Percentiles rank a stretch among this genome's conserved stretches.
Conservation (phyloP, 2,888 invertebrate genomes). For the Stenotaenia linearis region DNA sequence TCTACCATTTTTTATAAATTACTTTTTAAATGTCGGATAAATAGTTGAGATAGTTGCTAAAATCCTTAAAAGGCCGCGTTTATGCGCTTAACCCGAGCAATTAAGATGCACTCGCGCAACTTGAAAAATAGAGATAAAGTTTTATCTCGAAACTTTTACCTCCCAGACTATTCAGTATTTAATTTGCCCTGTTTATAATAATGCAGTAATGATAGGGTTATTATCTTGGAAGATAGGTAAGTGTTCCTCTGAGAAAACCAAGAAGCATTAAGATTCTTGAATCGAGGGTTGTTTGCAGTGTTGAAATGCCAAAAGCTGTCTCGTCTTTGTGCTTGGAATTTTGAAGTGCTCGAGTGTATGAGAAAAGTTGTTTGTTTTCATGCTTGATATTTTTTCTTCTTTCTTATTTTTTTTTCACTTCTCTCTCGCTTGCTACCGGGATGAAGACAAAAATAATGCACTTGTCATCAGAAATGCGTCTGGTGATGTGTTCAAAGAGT, state of each 20-base stretch:
- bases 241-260: slow-evolving; percentile 17
- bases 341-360: slow-evolving; percentile 1
- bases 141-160: slow-evolving; percentile 7
- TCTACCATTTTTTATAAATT: background rate
- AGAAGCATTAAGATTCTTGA: slow-evolving; percentile 7
- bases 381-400: background rate
- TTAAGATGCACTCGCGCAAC: background rate
- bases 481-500: slow-evolving; percentile 11
- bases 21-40: background rate
- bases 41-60: background rate
- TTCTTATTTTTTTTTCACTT: background rate
- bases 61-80: background rate
- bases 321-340: slow-evolving; percentile 15
- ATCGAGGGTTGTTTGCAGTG: slow-evolving; percentile 23
- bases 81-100: background rate
- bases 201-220: slow-evolving; percentile 20
- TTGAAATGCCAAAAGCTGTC: slow-evolving; percentile 24
- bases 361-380: slow-evolving; percentile 13
- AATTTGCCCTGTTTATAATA: slow-evolving; percentile 10
- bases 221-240: background rate
- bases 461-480: background rate
- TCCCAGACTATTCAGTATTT: background rate
- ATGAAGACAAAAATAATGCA: slow-evolving; percentile 24
- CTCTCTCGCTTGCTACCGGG: background rate
- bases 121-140: background rate